A percentile compares a stretch with the other conserved stretches of the same genome.
Conservation (phyloP, 2,113 vertebrate genomes). For the Egretta garzetta region DNA sequence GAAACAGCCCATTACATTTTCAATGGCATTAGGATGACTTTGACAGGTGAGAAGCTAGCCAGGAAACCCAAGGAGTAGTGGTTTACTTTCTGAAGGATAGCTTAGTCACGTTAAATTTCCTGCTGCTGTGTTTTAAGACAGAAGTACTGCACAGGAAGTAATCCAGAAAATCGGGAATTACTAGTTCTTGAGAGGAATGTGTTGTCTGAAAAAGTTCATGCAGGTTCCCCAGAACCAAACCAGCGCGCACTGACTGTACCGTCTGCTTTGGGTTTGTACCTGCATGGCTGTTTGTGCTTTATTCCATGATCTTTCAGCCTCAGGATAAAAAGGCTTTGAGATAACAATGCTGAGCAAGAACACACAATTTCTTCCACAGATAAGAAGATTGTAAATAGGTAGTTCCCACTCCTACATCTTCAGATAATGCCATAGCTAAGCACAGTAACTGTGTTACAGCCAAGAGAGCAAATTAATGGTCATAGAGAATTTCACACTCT, state of each 20-base stretch:
- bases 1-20: not conserved
- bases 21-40: not conserved
- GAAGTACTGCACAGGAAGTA: not conserved
- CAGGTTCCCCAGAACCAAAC: not conserved
- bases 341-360: not conserved
- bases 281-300: not conserved
- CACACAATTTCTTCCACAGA: not conserved
- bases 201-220: not conserved
- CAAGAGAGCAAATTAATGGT: not conserved
- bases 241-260: accelerated
- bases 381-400: not conserved
- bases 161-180: not conserved
- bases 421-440: not conserved
- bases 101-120: not conserved
- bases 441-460: not conserved
- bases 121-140: not conserved
- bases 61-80: not conserved
- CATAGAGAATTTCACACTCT: not conserved
- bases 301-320: not conserved
- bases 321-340: not conserved
- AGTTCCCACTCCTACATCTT: not conserved
- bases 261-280: not conserved
- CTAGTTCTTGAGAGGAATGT: not conserved
- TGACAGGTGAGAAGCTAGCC: not conserved
- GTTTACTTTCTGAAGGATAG: not conserved